phyloP scores from a whole-genome alignment of 2,113 vertebrate species.

The Empidonax alnorum region DNA sequence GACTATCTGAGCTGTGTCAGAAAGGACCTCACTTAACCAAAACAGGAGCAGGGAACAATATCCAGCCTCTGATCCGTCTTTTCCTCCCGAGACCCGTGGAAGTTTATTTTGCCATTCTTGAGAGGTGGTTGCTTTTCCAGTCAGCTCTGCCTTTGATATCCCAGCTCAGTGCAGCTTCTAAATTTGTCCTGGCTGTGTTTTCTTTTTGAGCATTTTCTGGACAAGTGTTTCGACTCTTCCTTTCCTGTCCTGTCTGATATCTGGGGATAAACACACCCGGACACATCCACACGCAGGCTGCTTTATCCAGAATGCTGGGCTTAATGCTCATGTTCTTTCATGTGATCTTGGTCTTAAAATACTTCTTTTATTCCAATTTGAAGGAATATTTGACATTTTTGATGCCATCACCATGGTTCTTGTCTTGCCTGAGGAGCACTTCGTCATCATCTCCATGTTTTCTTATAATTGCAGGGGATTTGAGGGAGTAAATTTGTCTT shows the following conservation, averaged over 20 bases:
- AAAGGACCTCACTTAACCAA: constrained; percentile 34
- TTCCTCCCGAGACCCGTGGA: constrained; percentile 21
- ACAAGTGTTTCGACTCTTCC: constrained; percentile 65
- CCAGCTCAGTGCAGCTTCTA: constrained; percentile 52
- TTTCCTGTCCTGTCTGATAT: constrained; percentile 71
- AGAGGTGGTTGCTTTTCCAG: constrained; percentile 53
- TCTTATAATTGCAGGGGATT: neutral
- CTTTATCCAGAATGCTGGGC: neutral
- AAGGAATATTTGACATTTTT: neutral
- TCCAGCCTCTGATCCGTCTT: constrained; percentile 40
- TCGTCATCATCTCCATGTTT: neutral
- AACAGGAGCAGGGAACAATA: constrained; percentile 45
- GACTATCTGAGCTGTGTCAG: constrained; percentile 58
- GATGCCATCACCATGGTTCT: neutral
- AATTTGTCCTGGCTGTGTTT: constrained; percentile 66
- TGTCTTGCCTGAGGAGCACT: neutral
- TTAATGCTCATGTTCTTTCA: neutral
- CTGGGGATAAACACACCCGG: constrained; percentile 44
- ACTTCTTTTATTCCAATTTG: neutral
- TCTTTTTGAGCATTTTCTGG: constrained; percentile 59
- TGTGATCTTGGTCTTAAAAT: neutral
- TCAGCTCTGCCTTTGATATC: constrained; percentile 62
- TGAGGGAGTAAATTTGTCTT: neutral
- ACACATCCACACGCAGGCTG: neutral
- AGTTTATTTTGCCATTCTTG: constrained; percentile 67